These are phyloP conservation scores for Andrena hattorfiana DNA, from an alignment of 2,888 invertebrate species.

Conservation along the genomic window DNA sequence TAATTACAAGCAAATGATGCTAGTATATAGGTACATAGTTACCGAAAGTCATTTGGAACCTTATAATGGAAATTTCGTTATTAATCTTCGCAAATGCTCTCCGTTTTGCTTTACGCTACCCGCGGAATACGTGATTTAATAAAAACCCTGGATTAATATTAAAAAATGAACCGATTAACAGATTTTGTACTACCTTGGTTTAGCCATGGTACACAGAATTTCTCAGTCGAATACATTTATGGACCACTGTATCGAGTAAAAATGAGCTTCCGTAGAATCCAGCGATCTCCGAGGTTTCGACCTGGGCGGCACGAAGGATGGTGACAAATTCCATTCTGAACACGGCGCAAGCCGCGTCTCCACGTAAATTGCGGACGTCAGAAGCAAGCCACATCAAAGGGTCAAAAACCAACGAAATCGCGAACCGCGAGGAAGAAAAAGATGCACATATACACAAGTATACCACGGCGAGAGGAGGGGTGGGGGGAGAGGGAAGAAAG, in stretches of 20 bases:
- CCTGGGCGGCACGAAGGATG: neutral
- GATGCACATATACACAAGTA: conserved; percentile 5
- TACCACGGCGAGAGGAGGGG: neutral
- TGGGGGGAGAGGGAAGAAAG: neutral
- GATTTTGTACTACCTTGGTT: neutral
- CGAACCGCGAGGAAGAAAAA: conserved; percentile 28
- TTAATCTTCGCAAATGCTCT: neutral
- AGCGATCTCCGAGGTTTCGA: conserved; percentile 23
- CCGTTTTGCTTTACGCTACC: neutral
- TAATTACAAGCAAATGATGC: conserved; percentile 1
- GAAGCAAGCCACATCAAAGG: conserved; percentile 39
- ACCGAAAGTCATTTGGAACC: conserved; percentile 11
- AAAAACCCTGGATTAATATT: neutral
- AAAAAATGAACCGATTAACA: too few relatives aligned
- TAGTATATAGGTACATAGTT: neutral
- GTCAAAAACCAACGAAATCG: conserved; percentile 38
- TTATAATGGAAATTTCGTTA: conserved; percentile 19
- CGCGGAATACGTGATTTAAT: conserved; percentile 5
- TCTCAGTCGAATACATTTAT: neutral
- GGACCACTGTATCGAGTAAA: neutral
- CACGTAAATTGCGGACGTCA: conserved; percentile 43
- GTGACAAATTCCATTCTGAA: conserved; percentile 55
- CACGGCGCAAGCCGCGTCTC: conserved; percentile 18
- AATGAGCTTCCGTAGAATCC: conserved; percentile 3
- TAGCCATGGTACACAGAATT: neutral